Evolutionary conservation across 2,888 invertebrate species (phyloP), one percentile per base, ranked within the genome.

Genomic region (Parthenolecanium corni): DNA sequence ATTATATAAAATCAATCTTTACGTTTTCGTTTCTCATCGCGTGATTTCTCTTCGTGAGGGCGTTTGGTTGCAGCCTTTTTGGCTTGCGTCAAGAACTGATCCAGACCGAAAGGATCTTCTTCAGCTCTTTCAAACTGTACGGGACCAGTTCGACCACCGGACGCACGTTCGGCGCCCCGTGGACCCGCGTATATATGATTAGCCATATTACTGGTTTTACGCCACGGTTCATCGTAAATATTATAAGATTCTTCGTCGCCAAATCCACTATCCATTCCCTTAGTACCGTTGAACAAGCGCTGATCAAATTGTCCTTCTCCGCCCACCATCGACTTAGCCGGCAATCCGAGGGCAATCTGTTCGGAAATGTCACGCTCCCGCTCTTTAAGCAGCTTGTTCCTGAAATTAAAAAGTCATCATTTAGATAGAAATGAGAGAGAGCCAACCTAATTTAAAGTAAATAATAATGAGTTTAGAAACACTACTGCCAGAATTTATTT

Each of bases 141-240:
- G 0, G 98, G 97, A 0, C 94, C 95, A 11, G 85, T 80, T n/a
- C 94, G 81, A 0, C 82, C 74, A 51, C 78, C 78, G 24, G 65
- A 53, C 0, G 92, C 89, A 1, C 97, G 97, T 6, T 89, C 86
- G 71, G 98, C 97, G 71, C 92, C 94, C 75, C 97, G 96, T 65
- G 85, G 82, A 67, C 97, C 96, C 69, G 84, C 85, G 76, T 95
- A 95, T 64, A 99, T 84, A 73, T 92, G 90, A 40, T 88, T 83
- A 0, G 88, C 90, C 65, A 96, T 80, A 1, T 84, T 82, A 69
- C 86, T 88, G 31, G 85, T 83, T 69, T 91, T 89, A 62, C 96
- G 83, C 98, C 97, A 99, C 0, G 98, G 93, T 73, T 94, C 93
- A 75, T 97, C 96, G 72, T 98, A 98, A 0, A 97, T 95, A 73